These are phyloP conservation scores for Hymenochirus boettgeri DNA, from an alignment of 2,113 vertebrate species.

Conservation along the genomic window DNA sequence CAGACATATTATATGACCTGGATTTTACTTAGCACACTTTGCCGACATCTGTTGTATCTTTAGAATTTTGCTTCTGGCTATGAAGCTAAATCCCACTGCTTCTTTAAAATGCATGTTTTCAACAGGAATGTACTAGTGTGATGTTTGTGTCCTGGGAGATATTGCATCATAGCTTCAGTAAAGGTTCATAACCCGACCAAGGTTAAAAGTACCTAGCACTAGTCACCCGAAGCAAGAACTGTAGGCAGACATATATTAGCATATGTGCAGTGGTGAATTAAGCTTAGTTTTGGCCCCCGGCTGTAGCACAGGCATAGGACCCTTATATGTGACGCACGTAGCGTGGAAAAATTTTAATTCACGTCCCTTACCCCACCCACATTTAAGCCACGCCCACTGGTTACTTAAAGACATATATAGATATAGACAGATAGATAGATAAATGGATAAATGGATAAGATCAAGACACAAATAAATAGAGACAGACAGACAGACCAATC, in stretches of 20 bases:
- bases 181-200: slow-evolving; percentile 32
- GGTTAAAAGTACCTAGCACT: slow-evolving; percentile 9
- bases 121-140: slow-evolving; percentile 37
- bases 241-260: neutral
- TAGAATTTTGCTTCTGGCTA: slow-evolving; percentile 45
- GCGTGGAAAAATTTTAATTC: no score
- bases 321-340: no score
- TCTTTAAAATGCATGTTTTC: slow-evolving; percentile 44
- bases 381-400: no score
- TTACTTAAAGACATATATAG: no score
- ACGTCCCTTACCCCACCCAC: no score
- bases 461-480: no score
- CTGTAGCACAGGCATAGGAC: no score
- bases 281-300: no score
- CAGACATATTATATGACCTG: slow-evolving; percentile 50
- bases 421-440: no score
- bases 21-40: slow-evolving; percentile 49
- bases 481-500: no score
- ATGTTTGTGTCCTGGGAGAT: slow-evolving; percentile 42
- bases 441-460: no score
- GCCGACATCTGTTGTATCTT: slow-evolving; percentile 47
- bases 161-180: slow-evolving; percentile 35
- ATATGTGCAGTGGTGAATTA: no score
- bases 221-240: neutral
- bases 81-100: slow-evolving; percentile 43